A percentile compares a stretch with the other conserved stretches of the same genome.
phyloP scores from a whole-genome alignment of 2,113 vertebrate species.

The Ophthalmolycus amberensis region DNA sequence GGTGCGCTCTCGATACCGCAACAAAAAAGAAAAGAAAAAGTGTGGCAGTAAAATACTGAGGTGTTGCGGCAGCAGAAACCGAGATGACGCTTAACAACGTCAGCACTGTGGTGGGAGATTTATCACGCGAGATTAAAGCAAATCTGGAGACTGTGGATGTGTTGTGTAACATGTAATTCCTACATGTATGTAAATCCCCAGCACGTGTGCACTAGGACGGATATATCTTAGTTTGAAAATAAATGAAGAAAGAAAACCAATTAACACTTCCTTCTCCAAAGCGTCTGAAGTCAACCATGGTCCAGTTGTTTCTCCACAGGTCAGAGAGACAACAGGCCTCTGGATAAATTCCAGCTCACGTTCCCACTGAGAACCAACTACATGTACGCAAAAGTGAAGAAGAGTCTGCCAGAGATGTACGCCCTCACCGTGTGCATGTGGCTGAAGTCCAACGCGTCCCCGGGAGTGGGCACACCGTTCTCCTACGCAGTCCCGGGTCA shows the following conservation, averaged over 20 bases:
- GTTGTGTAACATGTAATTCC: conserved; percentile 75
- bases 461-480: conserved; percentile 96
- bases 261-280: not conserved
- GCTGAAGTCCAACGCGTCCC: conserved; percentile 95
- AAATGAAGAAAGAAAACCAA: not conserved
- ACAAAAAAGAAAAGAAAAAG: not conserved
- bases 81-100: conserved; percentile 13
- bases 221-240: conserved; percentile 6
- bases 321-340: conserved; percentile 93
- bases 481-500: conserved; percentile 96
- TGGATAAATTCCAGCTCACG: conserved; percentile 96
- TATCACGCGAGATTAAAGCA: conserved; percentile 65
- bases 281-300: not conserved
- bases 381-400: conserved; percentile 98
- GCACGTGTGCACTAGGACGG: not conserved
- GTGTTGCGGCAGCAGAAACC: not conserved
- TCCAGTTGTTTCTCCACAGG: conserved; percentile 79
- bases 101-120: conserved; percentile 37
- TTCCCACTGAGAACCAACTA: conserved; percentile 97
- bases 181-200: conserved; percentile 47
- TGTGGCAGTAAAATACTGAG: not conserved
- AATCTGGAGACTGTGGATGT: conserved; percentile 68
- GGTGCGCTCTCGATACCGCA: not conserved
- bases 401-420: conserved; percentile 97
- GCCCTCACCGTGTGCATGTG: conserved; percentile 97